Evolutionary conservation across 2,888 invertebrate species (phyloP), one percentile per base, ranked within the genome.

Genomic region (Polyommatus icarus): DNA sequence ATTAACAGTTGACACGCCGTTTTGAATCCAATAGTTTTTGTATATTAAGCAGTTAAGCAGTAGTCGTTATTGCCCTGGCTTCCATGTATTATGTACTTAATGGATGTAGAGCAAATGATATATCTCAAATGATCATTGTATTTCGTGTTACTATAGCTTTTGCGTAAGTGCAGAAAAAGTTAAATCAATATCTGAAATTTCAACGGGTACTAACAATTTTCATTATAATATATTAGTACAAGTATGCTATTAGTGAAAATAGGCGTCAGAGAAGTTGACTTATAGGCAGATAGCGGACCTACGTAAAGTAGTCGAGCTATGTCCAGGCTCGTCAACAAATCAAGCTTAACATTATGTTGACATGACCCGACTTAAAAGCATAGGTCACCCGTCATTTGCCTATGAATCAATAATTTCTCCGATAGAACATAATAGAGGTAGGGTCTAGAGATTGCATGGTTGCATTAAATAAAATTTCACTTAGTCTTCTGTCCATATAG

Each of bases 1-100:
- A 88, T 90, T 89, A 89, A 87, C 86, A 86, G 87, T 88, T 88
- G 87, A 90, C 91, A 89, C 88, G 87, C 84, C 85, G 84, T 89
- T 90, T 88, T 85, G 82, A 84, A 86, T 87, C 85, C 85, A 82
- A 88, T 88, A 83, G 81, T 80, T 81, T 76, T 81, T 83, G 73
- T 73, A 59, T 82, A 80, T 79, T 78, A 79, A 61, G 78, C 77
- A 72, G 67, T 76, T 77, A 61, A 78, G 77, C 50, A 50, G 75
- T 75, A 50, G 75, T 54, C 75, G 24, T 50, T 75, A 54, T 54
- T 50, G 29, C 29, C 29, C 8, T 50, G 24, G 8, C 75, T 75
- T 24, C 75, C 36, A 32, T 67, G 67, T 29, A 67, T 29, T 29
- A 29, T 15, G 32, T 29, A 67, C 67, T 3, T 67, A 15, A 67